Evolutionary conservation across 1,140 invertebrate genomes (phyloP), one percentile per base, ranked within the genome.

Genomic region (Apis mellifera): DNA sequence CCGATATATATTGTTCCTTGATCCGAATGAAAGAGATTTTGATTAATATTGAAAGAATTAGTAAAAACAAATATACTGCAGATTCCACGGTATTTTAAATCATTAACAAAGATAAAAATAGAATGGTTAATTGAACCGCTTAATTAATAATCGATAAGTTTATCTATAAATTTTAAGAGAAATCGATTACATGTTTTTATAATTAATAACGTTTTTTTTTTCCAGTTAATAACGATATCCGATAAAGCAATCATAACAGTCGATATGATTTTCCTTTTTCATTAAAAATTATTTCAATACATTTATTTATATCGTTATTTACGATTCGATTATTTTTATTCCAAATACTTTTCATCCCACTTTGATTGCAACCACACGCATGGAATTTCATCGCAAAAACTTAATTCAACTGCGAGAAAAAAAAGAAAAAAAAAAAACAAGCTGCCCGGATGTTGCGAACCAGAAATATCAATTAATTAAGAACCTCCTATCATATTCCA

Each of bases 91-190:
- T 19, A 17, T 19, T 42, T 60, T 12, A 11, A 50, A 74, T 12
- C 19, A 32, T 42, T 59, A 11, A 15, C 1, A 13, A 21, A 8
- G 42, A 26, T 52, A 50, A 62, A 75, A 64, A 64, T 75, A 62
- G 48, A 1, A n/a, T 42, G 17, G 21, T 11, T 23, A 12, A 75
- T 64, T 52, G 52, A 62, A 9, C 9, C 17, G 57, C n/a, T 17
- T 75, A 75, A 75, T 75, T 64, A 75, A 75, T 52, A n/a, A 15
- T 64, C 59, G 32, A 11, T n/a, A 52, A 68, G 54, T 66, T 55
- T 66, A 57, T 12, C 71, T 48, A 23, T 48, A 52, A 75, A 57
- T 60, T 66, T 65, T 62, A 21, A 57, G 52, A 54, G 54, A 74
- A 81, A 81, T 74, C 52, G 62, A 66, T 81, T 64, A 55, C 54